Evolutionary conservation across 2,888 invertebrate genomes (phyloP).

Genomic region (Oscheius onirici): DNA sequence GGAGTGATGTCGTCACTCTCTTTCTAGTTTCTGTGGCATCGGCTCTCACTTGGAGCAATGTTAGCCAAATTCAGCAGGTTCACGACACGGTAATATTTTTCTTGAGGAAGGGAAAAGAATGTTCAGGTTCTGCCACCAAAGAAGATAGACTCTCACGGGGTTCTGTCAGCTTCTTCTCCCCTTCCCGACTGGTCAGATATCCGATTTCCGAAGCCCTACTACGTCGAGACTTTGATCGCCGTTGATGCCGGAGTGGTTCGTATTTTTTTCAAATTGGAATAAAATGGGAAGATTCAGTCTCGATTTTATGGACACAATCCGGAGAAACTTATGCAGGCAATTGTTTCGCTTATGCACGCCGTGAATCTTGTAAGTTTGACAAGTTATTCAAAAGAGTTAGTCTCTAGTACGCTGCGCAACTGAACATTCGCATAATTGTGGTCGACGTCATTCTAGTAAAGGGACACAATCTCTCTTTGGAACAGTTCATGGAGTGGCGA

Average conservation of each 20-base stretch:
- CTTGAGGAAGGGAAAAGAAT: neutral
- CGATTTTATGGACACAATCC: constrained; percentile 45
- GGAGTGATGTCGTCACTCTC: constrained; percentile 22
- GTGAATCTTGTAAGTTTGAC: constrained; percentile 46
- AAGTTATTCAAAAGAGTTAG: too few species aligned
- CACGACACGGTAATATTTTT: constrained; percentile 16
- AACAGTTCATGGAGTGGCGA: constrained; percentile 52
- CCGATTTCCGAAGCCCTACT: constrained; percentile 32
- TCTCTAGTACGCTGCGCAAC: constrained; percentile 49
- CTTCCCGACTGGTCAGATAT: constrained; percentile 48
- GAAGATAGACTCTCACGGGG: constrained; percentile 21
- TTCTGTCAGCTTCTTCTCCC: constrained; percentile 23
- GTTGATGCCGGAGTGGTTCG: constrained; percentile 47
- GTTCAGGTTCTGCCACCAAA: constrained; percentile 16
- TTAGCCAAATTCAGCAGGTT: constrained; percentile 12
- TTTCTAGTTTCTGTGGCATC: constrained; percentile 14
- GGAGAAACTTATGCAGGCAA: constrained; percentile 36
- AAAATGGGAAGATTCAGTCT: constrained; percentile 29
- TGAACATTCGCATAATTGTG: constrained; percentile 47
- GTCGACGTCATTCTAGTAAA: constrained; percentile 50
- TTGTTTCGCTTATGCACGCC: constrained; percentile 46
- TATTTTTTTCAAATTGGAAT: neutral
- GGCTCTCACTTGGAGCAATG: constrained; percentile 21
- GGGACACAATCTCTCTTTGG: constrained; percentile 48
- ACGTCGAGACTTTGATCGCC: constrained; percentile 44